These are phyloP conservation scores for Poeciliopsis presidionis DNA, from an alignment of 2,797 vertebrate species.

Conservation along the genomic window DNA sequence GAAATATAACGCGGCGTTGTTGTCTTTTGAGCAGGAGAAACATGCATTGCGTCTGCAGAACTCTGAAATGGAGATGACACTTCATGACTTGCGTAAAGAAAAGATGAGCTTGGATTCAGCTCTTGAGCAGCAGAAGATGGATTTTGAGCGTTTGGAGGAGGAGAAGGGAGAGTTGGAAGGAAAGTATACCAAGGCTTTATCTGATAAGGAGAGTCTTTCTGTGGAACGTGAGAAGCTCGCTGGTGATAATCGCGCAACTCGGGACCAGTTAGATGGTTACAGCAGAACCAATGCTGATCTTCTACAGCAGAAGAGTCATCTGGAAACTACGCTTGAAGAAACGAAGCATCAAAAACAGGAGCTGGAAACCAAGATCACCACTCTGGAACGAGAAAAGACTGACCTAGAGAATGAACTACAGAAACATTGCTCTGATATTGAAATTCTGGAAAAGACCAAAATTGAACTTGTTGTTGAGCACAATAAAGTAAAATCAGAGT, in stretches of 20 bases:
- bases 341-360: slow-evolving; percentile 66
- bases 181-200: slow-evolving; percentile 75
- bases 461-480: slow-evolving; percentile 74
- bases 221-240: slow-evolving; percentile 80
- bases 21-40: slow-evolving; percentile 80
- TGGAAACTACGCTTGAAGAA: slow-evolving; percentile 79
- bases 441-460: slow-evolving; percentile 76
- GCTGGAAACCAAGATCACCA: slow-evolving; percentile 69
- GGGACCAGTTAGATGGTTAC: slow-evolving; percentile 77
- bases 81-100: slow-evolving; percentile 81
- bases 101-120: slow-evolving; percentile 81
- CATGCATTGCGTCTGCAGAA: slow-evolving; percentile 69
- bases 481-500: slow-evolving; percentile 70
- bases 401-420: slow-evolving; percentile 77
- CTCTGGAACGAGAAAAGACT: slow-evolving; percentile 69
- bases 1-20: slow-evolving; percentile 67
- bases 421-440: slow-evolving; percentile 71
- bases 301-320: slow-evolving; percentile 69
- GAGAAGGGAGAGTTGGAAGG: slow-evolving; percentile 80
- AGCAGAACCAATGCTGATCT: slow-evolving; percentile 75
- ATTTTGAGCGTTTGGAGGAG: slow-evolving; percentile 73
- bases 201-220: slow-evolving; percentile 68
- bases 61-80: slow-evolving; percentile 76
- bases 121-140: slow-evolving; percentile 78
- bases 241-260: slow-evolving; percentile 67